These are phyloP conservation scores for Leiothrix lutea DNA, from an alignment of 2,113 vertebrate species.

Conservation along the genomic window DNA sequence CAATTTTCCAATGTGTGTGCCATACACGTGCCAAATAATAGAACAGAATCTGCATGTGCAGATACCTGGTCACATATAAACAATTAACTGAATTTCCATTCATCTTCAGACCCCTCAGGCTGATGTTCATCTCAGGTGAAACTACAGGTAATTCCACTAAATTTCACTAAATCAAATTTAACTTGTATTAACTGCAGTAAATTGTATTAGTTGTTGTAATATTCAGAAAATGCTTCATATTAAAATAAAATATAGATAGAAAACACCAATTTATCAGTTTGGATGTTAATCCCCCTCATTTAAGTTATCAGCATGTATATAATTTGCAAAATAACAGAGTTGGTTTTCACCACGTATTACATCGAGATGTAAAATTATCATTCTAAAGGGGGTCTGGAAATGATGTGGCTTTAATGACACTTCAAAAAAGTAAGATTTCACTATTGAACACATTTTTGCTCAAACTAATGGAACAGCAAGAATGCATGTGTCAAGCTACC, in stretches of 20 bases:
- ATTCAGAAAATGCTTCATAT: background rate
- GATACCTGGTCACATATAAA: background rate
- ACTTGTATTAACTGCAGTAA: background rate
- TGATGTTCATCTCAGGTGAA: background rate
- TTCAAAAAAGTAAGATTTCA: background rate
- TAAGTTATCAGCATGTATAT: background rate
- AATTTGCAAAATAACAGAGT: background rate
- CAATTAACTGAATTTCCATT: background rate
- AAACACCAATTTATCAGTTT: background rate
- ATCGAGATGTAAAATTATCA: background rate
- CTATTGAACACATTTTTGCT: background rate
- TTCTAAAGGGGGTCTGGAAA: background rate
- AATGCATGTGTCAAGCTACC: no score
- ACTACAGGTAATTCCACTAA: background rate
- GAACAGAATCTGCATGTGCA: background rate
- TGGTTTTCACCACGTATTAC: background rate
- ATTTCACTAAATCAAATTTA: background rate
- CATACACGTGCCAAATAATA: background rate
- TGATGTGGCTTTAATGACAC: background rate
- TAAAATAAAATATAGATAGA: background rate
- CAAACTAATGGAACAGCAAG: background rate
- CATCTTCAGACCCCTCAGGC: background rate
- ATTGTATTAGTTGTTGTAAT: background rate
- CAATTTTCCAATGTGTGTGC: background rate
- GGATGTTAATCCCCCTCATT: background rate